These are phyloP conservation scores for Calcarius lapponicus DNA, from an alignment of 2,797 vertebrate species.

Conservation along the genomic window DNA sequence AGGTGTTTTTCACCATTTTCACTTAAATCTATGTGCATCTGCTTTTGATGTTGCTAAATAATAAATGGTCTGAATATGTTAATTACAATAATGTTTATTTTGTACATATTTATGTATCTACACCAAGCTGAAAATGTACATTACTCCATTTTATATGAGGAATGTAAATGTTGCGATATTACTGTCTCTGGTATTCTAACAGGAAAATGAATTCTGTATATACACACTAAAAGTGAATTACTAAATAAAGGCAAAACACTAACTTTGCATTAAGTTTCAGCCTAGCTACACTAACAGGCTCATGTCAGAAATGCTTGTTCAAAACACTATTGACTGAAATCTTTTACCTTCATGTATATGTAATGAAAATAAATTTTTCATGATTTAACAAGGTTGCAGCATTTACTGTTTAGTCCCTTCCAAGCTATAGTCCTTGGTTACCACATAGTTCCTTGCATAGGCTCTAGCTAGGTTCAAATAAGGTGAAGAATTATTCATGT, in stretches of 20 bases:
- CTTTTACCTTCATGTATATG: conserved; percentile 77
- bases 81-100: conserved; percentile 79
- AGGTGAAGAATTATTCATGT: neutral
- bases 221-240: conserved; percentile 62
- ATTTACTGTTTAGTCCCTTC: conserved; percentile 40
- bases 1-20: conserved; percentile 67
- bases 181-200: conserved; percentile 66
- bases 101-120: conserved; percentile 80
- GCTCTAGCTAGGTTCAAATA: neutral
- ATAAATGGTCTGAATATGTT: conserved; percentile 71
- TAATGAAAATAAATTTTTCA: conserved; percentile 79
- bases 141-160: conserved; percentile 75
- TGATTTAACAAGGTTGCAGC: conserved; percentile 70
- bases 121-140: conserved; percentile 82
- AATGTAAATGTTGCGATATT: conserved; percentile 74
- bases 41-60: conserved; percentile 69
- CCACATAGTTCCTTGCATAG: neutral
- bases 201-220: conserved; percentile 71
- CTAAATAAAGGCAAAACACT: conserved; percentile 74
- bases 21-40: conserved; percentile 67
- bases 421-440: neutral
- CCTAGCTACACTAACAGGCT: conserved; percentile 72
- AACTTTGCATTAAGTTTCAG: conserved; percentile 71
- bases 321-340: conserved; percentile 76
- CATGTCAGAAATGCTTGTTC: conserved; percentile 69